A percentile compares a stretch with the other conserved stretches of the same genome.
Evolutionary conservation across 2,113 vertebrate genomes (phyloP).

Genomic region (Panthera tigris): DNA sequence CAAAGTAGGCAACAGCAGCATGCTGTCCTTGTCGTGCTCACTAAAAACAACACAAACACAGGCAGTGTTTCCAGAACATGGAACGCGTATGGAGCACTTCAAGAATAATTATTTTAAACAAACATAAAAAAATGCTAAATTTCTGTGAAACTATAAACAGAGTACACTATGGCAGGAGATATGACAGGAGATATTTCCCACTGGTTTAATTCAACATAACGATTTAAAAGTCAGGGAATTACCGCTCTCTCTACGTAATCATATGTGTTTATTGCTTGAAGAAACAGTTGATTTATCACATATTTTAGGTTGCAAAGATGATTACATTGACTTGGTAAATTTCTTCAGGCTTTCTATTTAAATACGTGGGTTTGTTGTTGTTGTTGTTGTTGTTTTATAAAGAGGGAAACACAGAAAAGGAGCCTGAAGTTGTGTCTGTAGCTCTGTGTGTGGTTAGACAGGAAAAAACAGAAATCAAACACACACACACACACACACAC

Average conservation of each 20-base stretch:
- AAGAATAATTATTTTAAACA: neutral
- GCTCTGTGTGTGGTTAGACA: neutral
- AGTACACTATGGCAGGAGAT: neutral
- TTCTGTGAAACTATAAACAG: neutral
- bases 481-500: too few relatives aligned
- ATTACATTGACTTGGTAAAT: neutral
- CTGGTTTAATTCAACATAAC: neutral
- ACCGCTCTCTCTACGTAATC: neutral
- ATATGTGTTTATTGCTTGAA: neutral
- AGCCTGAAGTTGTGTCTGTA: fast-evolving
- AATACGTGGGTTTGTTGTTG: too few relatives aligned
- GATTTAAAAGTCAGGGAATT: neutral
- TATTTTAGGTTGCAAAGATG: neutral
- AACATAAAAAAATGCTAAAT: neutral
- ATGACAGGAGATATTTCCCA: neutral
- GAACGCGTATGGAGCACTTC: neutral
- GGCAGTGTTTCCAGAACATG: neutral
- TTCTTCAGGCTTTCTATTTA: neutral
- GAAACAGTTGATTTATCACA: neutral
- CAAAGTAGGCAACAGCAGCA: neutral
- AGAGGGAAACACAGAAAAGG: neutral
- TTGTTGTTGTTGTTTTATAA: neutral
- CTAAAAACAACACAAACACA: neutral
- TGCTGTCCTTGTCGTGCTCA: fast-evolving
- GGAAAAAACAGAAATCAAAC: neutral